phyloP scores from a whole-genome alignment of 64 coral and sea anemone genomes.

The Hydrozoanthus tunicans region DNA sequence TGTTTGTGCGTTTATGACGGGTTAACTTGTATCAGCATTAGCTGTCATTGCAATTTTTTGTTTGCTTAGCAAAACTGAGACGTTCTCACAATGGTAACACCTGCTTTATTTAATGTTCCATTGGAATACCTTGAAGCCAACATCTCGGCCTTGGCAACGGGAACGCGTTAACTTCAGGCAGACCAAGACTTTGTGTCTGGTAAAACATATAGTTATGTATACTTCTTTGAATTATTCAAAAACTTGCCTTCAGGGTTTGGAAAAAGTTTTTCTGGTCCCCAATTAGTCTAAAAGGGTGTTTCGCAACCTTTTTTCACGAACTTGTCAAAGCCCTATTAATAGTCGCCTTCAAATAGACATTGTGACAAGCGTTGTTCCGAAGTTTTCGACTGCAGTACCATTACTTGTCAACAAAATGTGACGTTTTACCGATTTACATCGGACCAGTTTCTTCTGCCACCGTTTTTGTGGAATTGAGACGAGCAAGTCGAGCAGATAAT shows the following conservation, averaged over 20 bases:
- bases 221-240: neutral
- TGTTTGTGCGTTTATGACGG: neutral
- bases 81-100: neutral
- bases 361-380: neutral
- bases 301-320: neutral
- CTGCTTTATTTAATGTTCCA: neutral
- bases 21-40: neutral
- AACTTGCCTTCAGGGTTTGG: neutral
- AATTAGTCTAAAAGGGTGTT: neutral
- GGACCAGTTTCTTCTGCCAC: neutral
- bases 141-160: neutral
- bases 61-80: neutral
- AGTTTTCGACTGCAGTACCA: neutral
- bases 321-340: constrained; percentile 1
- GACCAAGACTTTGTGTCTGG: no score
- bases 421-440: neutral
- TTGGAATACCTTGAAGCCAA: neutral
- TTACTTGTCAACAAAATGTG: neutral
- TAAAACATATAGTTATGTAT: no score
- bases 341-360: neutral
- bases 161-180: no score
- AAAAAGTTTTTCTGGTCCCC: neutral
- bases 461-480: neutral
- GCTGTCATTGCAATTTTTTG: neutral
- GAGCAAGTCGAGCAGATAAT: neutral